Base-by-base conservation (phyloP, 2,888 invertebrate species). In the Scrobipalpa costella region DNA sequence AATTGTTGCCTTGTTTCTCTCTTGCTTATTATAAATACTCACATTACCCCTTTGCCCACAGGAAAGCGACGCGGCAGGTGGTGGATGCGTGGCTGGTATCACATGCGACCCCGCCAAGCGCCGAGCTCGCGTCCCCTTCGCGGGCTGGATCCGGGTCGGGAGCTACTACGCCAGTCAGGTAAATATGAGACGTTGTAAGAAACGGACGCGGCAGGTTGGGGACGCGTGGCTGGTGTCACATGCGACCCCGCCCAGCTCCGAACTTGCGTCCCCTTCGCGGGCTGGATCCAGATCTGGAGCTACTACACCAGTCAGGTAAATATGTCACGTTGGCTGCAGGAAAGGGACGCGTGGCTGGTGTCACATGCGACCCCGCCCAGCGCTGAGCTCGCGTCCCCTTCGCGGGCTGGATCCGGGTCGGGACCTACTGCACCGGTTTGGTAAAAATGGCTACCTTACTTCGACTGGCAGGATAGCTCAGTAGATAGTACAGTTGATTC, bases 31-130 rank as follows among this genome's bases (percentile, higher is more conserved):
- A 7, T 17, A 19, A 19, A 2, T 15, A 2, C 19, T 49, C 7
- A 49, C 17, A 0, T 9, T 49, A 15, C 2, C 15, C 15, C 38
- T 58, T 62, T 58, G 50, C 58, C 17, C n/a, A 71, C 89, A 97
- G 98, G 88, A 98, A 98, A 92, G 98, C 97, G 72, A 96, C 97
- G 70, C 94, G 98, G 72, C 96, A 97, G 81, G 96, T 98, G 81
- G 97, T 98, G 75, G 98, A 98, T 86, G 95, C 96, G 72, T 98
- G 98, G 98, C 91, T 98, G 76, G 95, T 98, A 70, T 95, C 97
- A 8, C 97, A 97, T 86, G 96, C 97, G 71, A 96, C 96, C 63
- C 94, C 95, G 69, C 94, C 94, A 2, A 93, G 94, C 64, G 93
- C 93, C 27, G 93, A 86, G 84, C 92, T 85, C 67, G 90, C 86